A percentile compares a stretch with the other conserved stretches of the same genome.
These are phyloP conservation scores for Nipponacmea schrenckii DNA, from an alignment of 2,888 invertebrate genomes.

Conservation along the genomic window DNA sequence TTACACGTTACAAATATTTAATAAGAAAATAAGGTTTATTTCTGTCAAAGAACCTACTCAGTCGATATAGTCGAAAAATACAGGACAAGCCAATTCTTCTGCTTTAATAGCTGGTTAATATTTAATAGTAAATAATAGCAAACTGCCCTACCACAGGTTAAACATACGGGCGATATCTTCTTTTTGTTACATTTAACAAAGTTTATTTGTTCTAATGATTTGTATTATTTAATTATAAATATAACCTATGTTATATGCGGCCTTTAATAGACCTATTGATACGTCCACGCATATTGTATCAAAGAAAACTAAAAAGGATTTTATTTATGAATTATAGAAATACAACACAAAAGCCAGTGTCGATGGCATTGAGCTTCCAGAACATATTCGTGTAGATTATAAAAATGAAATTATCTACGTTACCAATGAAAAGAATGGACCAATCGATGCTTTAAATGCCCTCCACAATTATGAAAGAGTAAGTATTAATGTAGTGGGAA, in stretches of 20 bases:
- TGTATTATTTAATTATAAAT: too few relatives aligned
- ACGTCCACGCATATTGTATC: not conserved
- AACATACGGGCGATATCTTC: too few relatives aligned
- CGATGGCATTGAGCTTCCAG: not conserved
- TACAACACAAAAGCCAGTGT: not conserved
- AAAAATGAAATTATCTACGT: not conserved
- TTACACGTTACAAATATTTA: too few relatives aligned
- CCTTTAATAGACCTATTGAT: not conserved
- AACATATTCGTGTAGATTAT: not conserved
- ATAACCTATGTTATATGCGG: too few relatives aligned
- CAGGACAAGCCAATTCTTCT: too few relatives aligned
- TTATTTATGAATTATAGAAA: not conserved
- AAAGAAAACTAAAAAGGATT: not conserved
- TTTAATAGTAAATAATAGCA: not conserved
- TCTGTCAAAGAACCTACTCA: too few relatives aligned
- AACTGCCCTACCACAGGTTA: not conserved
- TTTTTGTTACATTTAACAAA: too few relatives aligned
- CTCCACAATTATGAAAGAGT: not conserved
- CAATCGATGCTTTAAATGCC: not conserved
- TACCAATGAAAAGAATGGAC: not conserved
- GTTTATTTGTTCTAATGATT: too few relatives aligned
- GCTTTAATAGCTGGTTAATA: too few relatives aligned
- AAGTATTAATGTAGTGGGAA: not conserved
- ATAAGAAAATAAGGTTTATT: too few relatives aligned
- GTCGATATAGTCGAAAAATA: too few relatives aligned